Base-by-base conservation (phyloP, 1,140 invertebrate species). In the Holotrichia oblita region DNA sequence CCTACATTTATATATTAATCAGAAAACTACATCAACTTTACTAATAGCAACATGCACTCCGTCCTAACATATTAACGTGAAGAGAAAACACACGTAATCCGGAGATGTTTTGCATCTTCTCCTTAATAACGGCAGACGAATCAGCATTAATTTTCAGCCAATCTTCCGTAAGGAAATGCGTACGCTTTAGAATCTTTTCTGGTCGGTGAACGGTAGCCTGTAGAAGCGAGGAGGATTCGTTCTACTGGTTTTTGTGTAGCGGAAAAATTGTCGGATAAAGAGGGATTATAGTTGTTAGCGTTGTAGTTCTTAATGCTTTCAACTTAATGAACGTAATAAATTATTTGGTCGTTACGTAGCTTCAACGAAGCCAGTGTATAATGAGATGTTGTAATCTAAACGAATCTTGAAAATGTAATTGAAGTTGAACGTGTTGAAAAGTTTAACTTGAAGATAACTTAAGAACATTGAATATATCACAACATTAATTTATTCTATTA, bases 251-350 rank as follows among this genome's bases (percentile, higher is more conserved):
- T 34, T 17, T 55, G 48, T 55, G 48, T 55, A 55, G 48, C 48
- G 48, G 48, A 55, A 55, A 55, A 55, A 55, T 55, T 55, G 48
- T 55, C n/a, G 48, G 48, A 55, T 55, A 55, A 55, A 55, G 7
- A 17, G 48, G 48, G 48, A 20, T 55, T 55, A 55, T 55, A 55
- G 48, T 55, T 55, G 48, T 55, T 55, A 55, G 48, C 48, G 48
- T 17, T 55, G 48, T 55, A 55, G 48, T 55, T 55, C 48, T 55
- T 55, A 55, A 17, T 17, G n/a, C 48, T 55, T 55, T 55, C 48
- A 17, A 17, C 48, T 55, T 55, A 55, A 55, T 17, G 48, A 55
- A 55, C 14, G 48, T 17, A 55, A 55, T 55, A 55, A 55, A 55
- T 55, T 55, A 55, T 55, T 55, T 55, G 48, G 6, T 55, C 12